These are phyloP conservation scores for Onthophagus sagittarius DNA, from an alignment of 2,888 invertebrate genomes.

Conservation along the genomic window DNA sequence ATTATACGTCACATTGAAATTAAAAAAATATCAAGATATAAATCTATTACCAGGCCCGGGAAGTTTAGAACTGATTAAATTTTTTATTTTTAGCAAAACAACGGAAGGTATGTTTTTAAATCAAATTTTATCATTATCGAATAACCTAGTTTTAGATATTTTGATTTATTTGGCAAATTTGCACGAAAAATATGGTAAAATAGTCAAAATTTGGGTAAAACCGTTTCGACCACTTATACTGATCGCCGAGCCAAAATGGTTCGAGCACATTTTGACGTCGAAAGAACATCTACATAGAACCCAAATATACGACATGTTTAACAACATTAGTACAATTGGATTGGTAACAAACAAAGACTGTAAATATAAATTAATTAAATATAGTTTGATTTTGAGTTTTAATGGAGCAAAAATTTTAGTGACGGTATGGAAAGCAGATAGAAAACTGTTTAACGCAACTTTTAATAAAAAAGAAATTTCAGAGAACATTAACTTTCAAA, in stretches of 20 bases:
- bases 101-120: neutral
- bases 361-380: neutral
- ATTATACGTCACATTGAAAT: neutral
- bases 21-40: conserved; percentile 1
- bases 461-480: neutral
- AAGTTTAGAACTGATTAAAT: neutral
- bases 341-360: neutral
- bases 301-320: neutral
- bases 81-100: neutral
- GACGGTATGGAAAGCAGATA: neutral
- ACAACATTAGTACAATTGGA: neutral
- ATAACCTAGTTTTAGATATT: neutral
- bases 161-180: neutral
- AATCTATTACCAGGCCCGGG: neutral
- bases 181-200: neutral
- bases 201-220: conserved; percentile 2
- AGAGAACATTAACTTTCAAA: neutral
- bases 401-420: neutral
- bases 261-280: neutral
- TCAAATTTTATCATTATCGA: neutral
- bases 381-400: neutral
- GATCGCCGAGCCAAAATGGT: neutral
- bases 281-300: neutral
- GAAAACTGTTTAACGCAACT: neutral
- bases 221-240: neutral